Evolutionary conservation across 2,113 vertebrate species (phyloP).

Genomic region (Glaucomys volans): DNA sequence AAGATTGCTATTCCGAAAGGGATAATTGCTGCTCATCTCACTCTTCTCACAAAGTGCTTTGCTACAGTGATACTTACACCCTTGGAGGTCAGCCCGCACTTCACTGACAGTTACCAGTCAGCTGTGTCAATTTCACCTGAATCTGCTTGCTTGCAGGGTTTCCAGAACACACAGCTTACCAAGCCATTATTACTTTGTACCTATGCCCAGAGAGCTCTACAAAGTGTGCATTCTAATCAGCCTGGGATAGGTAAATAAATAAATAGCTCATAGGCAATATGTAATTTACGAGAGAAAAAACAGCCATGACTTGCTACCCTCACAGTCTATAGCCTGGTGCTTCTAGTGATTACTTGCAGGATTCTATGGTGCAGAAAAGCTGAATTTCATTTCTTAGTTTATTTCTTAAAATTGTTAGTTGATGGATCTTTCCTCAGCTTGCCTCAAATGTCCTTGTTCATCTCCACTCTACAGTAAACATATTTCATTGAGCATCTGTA

Average conservation of each 20-base stretch:
- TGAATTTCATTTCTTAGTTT: conserved; percentile 68
- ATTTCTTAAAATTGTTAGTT: conserved; percentile 66
- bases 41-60: conserved; percentile 82
- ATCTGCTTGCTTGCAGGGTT: conserved; percentile 74
- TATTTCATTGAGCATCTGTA: conserved; percentile 32
- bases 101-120: conserved; percentile 76
- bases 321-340: not conserved
- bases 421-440: conserved; percentile 58
- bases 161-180: conserved; percentile 79
- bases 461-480: conserved; percentile 33
- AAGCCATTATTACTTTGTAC: conserved; percentile 77
- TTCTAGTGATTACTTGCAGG: conserved; percentile 53
- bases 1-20: conserved; percentile 59
- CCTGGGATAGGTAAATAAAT: conserved; percentile 72
- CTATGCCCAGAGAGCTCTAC: conserved; percentile 63
- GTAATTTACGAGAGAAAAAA: conserved; percentile 70
- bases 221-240: conserved; percentile 72
- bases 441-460: conserved; percentile 59
- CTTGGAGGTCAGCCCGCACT: conserved; percentile 76
- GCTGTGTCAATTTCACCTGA: conserved; percentile 75
- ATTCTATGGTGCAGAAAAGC: conserved; percentile 65
- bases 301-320: conserved; percentile 40
- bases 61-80: conserved; percentile 72
- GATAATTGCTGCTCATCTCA: conserved; percentile 79
- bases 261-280: conserved; percentile 59